Base-by-base conservation (phyloP, 2,888 invertebrate species). In the Macrophya alboannulata region DNA sequence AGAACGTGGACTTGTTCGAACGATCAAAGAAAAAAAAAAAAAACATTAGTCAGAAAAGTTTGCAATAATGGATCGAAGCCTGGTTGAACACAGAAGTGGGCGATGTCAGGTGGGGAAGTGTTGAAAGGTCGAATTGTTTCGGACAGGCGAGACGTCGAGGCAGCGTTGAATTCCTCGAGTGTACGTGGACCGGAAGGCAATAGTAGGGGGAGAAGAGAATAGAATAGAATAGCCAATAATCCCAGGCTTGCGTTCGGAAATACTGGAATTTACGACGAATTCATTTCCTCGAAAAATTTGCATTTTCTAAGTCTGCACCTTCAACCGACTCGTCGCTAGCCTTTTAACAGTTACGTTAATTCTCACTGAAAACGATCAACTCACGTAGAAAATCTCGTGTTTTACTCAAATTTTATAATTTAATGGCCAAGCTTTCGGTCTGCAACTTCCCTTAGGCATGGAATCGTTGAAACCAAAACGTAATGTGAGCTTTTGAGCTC, bases 121-220 rank as follows among this genome's bases (percentile, higher is more conserved):
- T 62, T 40, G 81, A 62, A 81, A 81, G 81, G 59, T 59, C 40
- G 43, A 59, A 62, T 81, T 81, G 43, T 43, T 81, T 62, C 37
- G 62, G 81, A 81, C 81, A 59, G 81, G 81, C 43, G 21, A 62
- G 59, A 43, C 59, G 62, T 81, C 40, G 43, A 62, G 62, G 59
- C 43, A 12, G 25, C 21, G 15, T 43, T 62, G 81, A 81, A 81
- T 81, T 81, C 62, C 25, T 62, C 15, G 17, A 21, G 43, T 51
- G 21, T 62, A 62, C 81, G 81, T 59, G 81, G 10, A 59, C 81
- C 62, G 81, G 81, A 81, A 81, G 43, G 43, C 59, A 62, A 62
- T 43, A 43, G 43, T n/a, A 8, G 51, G 9, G 9, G 17, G 55
- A 51, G 31, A 62, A 37, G 43, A 59, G 37, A 55, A 79, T 8